Evolutionary conservation across 2,888 invertebrate species (phyloP), one percentile per base, ranked within the genome.

Genomic region (Xanthia icteritia): DNA sequence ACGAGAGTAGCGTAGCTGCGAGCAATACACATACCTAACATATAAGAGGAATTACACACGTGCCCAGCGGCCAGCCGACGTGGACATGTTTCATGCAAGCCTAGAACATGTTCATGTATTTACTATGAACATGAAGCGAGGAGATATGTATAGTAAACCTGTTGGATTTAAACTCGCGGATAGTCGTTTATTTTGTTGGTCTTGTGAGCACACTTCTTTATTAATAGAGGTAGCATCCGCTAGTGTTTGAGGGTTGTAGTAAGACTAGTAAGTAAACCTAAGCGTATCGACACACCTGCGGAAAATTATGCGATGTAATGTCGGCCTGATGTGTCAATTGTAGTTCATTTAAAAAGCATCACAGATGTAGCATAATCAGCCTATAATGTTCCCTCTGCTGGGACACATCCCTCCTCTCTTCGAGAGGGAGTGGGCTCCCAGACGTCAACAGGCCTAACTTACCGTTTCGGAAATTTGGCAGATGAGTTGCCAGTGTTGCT

Each of bases 21-120:
- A 75, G 83, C 74, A 70, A 82, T 83, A 73, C 4, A 39, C 39
- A 58, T 69, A 81, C 68, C 85, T 82, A 82, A 73, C 76, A 65
- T 61, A 75, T 78, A 78, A 82, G 83, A 73, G 64, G 78, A 72
- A 78, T 75, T 75, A 85, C 83, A 83, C 74, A 73, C 83, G 64
- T 75, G 79, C 86, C 83, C 79, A 82, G 86, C 83, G 79, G 83
- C 74, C 69, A 76, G 79, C 45, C 63, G 48, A 75, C 75, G 39
- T 31, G 76, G 45, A 82, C 70, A 84, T 86, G 82, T 84, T 86
- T 86, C 87, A 84, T 79, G 85, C 79, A 83, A 67, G 68, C 69
- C 85, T 86, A 71, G 73, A 76, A 76, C 67, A 81, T 74, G 73
- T 54, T 74, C 65, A 60, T 82, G 54, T 84, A 75, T 80, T 66